Evolutionary conservation across 2,888 invertebrate genomes (phyloP).

Genomic region (Acleris laterana): DNA sequence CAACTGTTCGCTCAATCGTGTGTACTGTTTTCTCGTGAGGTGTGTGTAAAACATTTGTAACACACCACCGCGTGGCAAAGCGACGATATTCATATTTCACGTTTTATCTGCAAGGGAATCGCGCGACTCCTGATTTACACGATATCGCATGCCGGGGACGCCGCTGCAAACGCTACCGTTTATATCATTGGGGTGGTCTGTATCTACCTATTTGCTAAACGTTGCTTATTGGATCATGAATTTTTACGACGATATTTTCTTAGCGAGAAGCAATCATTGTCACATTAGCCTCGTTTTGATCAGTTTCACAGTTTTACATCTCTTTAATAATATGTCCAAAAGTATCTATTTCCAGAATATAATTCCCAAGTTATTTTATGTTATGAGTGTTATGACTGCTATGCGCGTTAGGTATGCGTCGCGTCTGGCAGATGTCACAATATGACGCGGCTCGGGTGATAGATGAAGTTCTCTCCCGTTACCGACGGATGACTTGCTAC

Average conservation of each 20-base stretch:
- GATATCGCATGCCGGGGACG: constrained; percentile 63
- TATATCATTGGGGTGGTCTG: constrained; percentile 41
- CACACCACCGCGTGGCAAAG: constrained; percentile 39
- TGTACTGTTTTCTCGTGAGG: constrained; percentile 19
- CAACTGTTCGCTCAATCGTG: background rate
- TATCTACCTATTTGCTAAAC: constrained; percentile 21
- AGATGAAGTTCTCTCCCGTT: constrained; percentile 63
- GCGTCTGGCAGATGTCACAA: constrained; percentile 46
- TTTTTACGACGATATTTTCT: constrained; percentile 15
- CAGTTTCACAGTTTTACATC: no score
- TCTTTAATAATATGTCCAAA: background rate
- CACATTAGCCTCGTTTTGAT: background rate
- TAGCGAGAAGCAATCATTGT: background rate
- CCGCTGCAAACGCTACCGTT: constrained; percentile 65
- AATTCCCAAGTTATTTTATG: constrained; percentile 6
- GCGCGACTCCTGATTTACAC: constrained; percentile 71
- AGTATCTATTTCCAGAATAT: constrained; percentile 6
- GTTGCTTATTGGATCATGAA: constrained; percentile 24
- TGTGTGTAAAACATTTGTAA: constrained; percentile 34
- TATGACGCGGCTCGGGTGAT: constrained; percentile 58
- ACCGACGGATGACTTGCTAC: constrained; percentile 65
- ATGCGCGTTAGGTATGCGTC: constrained; percentile 14
- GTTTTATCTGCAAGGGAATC: constrained; percentile 68
- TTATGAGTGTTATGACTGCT: constrained; percentile 23
- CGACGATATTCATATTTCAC: constrained; percentile 76